phyloP scores from a whole-genome alignment of 2,888 invertebrate genomes.

The Zaprionus bogoriensis region DNA sequence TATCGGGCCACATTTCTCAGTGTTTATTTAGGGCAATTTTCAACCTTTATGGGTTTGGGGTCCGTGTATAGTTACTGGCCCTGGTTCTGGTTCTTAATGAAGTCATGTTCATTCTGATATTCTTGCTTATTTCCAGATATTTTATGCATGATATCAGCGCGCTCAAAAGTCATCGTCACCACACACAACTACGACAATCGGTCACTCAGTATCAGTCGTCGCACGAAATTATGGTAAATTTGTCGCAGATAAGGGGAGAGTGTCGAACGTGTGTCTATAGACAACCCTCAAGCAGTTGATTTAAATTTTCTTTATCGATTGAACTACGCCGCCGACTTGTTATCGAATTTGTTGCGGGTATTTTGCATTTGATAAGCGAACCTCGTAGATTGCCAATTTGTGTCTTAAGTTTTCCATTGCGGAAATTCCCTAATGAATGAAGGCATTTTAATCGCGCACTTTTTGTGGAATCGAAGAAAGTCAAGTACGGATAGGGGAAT shows the following conservation, averaged over 20 bases:
- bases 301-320: background rate
- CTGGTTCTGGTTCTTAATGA: constrained; percentile 44
- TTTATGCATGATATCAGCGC: constrained; percentile 38
- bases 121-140: constrained; percentile 11
- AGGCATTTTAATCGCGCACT: background rate
- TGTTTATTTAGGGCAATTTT: constrained; percentile 68
- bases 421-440: constrained; percentile 21
- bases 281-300: constrained; percentile 11
- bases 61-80: background rate
- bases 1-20: constrained; percentile 43
- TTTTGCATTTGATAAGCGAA: constrained; percentile 36
- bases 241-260: constrained; percentile 29
- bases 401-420: constrained; percentile 24
- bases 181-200: constrained; percentile 31
- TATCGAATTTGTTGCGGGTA: constrained; percentile 34
- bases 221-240: constrained; percentile 47
- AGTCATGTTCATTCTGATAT: constrained; percentile 33
- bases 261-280: constrained; percentile 17
- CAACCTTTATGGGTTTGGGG: constrained; percentile 5
- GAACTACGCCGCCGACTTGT: constrained; percentile 1
- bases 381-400: constrained; percentile 40
- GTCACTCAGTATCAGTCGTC: constrained; percentile 39
- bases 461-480: background rate
- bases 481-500: too few relatives aligned
- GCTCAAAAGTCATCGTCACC: constrained; percentile 11